Base-by-base conservation (phyloP, 2,797 vertebrate genomes). In the Chromobotia macracanthus region DNA sequence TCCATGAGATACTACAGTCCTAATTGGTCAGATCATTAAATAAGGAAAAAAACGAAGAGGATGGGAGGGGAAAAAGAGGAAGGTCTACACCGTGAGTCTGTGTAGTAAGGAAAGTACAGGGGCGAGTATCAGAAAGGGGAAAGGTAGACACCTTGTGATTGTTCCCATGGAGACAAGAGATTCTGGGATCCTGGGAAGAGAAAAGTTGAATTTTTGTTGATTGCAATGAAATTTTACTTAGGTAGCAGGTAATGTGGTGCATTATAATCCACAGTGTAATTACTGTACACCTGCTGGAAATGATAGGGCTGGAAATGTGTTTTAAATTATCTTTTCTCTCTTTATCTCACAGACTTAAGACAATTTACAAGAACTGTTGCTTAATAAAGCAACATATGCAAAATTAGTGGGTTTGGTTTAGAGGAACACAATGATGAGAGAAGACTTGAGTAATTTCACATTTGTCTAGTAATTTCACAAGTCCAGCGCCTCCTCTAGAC, bases 11-110 rank as follows among this genome's bases (percentile, higher is more conserved):
- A 68, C 48, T 60, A 53, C 72, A 84, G 67, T 56, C 77, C 41
- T 80, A 84, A 84, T 84, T 84, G 77, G 79, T 80, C 58, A 63
- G 72, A 84, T 84, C 75, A 82, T 81, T 82, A 69, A 82, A 82
- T 79, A 51, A 71, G 60, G 60, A 55, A 51, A 71, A 76, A 75
- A 64, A 23, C 35, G 35, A 50, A 69, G 55, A 50, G 66, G 25
- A 68, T 68, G 58, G 64, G 70, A 67, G 38, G 53, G 66, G 51
- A 50, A 80, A 68, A 74, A 50, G 55, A 15, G 68, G 31, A 74
- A 16, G 19, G 31, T 56, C 35, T 28, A 72, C 38, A 10, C 19
- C 44, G 38, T 21, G 41, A 50, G 28, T 64, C 48, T 35, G 31
- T 6, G n/a, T 65, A 51, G 18, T 67, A 53, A 19, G 44, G 18